A percentile compares a stretch with the other conserved stretches of the same genome.
Evolutionary conservation across 2,113 vertebrate genomes (phyloP).

Genomic region (Platysteira castanea): DNA sequence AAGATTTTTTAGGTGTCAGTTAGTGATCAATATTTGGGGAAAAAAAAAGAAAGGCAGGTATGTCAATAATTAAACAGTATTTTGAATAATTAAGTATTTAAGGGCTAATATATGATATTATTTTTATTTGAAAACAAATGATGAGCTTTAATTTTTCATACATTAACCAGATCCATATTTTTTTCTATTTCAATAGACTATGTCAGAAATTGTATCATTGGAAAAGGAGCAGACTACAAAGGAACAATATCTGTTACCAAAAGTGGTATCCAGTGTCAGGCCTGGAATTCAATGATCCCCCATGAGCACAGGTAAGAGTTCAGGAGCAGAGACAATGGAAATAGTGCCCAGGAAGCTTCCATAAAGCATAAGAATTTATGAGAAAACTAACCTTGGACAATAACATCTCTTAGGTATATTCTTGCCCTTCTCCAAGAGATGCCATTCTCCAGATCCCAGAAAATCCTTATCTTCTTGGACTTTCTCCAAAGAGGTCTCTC

Average conservation of each 20-base stretch:
- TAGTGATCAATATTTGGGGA: neutral
- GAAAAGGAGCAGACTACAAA: conserved; percentile 90
- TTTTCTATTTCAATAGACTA: conserved; percentile 75
- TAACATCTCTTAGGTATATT: neutral
- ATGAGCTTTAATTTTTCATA: neutral
- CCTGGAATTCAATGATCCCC: conserved; percentile 92
- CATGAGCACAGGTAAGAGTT: conserved; percentile 95
- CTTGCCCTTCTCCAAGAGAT: neutral
- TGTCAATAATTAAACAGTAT: neutral
- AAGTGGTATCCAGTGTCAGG: conserved; percentile 88
- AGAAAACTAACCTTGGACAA: neutral
- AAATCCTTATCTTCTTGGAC: neutral
- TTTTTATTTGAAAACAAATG: neutral
- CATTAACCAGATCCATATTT: neutral
- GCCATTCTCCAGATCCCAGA: neutral
- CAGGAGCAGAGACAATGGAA: conserved; percentile 29
- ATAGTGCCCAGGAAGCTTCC: neutral
- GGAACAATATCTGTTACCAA: conserved; percentile 87
- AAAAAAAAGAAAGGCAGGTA: accelerated
- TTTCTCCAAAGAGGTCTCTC: neutral
- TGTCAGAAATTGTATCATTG: conserved; percentile 90
- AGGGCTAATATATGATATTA: neutral
- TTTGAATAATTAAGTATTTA: neutral
- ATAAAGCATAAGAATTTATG: conserved; percentile 11
- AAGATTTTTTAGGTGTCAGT: neutral